phyloP scores from a whole-genome alignment of 2,113 vertebrate species.

The Climacteris rufus region DNA sequence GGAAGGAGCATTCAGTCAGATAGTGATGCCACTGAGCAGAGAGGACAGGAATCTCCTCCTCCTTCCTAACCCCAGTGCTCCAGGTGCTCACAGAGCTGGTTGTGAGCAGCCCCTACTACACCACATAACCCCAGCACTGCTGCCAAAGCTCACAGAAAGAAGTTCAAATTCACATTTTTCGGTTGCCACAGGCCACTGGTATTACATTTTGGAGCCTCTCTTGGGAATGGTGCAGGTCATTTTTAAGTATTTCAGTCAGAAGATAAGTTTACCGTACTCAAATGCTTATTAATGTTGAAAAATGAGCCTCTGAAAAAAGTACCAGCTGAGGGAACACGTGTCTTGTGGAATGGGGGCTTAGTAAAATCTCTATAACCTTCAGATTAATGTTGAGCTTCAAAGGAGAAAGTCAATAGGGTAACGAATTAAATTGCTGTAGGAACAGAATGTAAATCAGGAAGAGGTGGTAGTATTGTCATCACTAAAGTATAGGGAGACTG shows the following conservation, averaged over 20 bases:
- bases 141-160: neutral
- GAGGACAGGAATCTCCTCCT: neutral
- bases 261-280: constrained; percentile 4
- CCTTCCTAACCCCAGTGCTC: neutral
- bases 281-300: constrained; percentile 26
- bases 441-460: constrained; percentile 29
- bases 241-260: constrained; percentile 2
- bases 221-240: neutral
- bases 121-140: neutral
- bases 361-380: constrained; percentile 42
- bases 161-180: neutral
- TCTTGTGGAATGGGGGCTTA: constrained; percentile 7
- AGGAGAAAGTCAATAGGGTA: constrained; percentile 39
- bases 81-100: neutral
- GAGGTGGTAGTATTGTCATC: neutral
- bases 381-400: constrained; percentile 40
- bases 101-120: rapidly evolving
- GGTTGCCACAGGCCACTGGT: neutral
- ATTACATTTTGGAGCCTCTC: neutral
- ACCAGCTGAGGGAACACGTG: constrained; percentile 22
- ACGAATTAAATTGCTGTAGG: constrained; percentile 21
- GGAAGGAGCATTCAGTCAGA: neutral
- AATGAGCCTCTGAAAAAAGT: constrained; percentile 11
- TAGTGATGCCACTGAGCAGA: neutral
- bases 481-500: neutral